Conservation (phyloP, 2,797 vertebrate species). For the Spinus pinus region DNA sequence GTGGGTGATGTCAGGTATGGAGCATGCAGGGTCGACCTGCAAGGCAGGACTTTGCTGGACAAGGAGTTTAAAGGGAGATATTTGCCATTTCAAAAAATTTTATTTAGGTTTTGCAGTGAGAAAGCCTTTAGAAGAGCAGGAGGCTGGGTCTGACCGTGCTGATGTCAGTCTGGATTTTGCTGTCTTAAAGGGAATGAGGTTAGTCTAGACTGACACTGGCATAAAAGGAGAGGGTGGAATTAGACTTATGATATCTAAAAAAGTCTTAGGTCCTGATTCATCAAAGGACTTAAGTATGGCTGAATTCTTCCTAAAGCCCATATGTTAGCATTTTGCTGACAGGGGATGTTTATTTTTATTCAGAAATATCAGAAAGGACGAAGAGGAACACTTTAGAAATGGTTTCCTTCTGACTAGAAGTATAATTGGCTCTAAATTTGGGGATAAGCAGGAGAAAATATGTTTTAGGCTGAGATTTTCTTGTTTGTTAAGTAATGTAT, state of each 20-base stretch:
- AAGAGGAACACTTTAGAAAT: neutral
- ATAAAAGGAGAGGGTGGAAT: constrained; percentile 47
- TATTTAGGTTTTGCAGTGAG: neutral
- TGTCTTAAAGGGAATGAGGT: neutral
- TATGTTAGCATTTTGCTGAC: constrained; percentile 44
- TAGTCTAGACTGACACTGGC: constrained; percentile 4
- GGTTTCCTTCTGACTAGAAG: neutral
- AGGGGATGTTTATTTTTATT: constrained; percentile 1
- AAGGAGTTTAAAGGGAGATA: neutral
- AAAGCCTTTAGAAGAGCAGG: neutral
- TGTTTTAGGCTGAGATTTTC: neutral
- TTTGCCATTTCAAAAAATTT: neutral
- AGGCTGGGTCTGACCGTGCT: neutral
- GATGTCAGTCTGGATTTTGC: constrained; percentile 41
- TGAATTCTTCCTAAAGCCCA: constrained; percentile 28
- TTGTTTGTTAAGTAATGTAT: neutral
- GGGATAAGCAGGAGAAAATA: neutral
- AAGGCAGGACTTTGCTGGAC: neutral
- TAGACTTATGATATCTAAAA: constrained; percentile 23
- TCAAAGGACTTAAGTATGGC: neutral
- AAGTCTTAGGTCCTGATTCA: constrained; percentile 44
- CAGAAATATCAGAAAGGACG: neutral
- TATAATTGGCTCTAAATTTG: neutral
- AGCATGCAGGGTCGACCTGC: accelerated
- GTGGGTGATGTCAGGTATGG: neutral